Evolutionary conservation across 2,113 vertebrate species (phyloP), one percentile per base, ranked within the genome.

Genomic region (Rissa tridactyla): DNA sequence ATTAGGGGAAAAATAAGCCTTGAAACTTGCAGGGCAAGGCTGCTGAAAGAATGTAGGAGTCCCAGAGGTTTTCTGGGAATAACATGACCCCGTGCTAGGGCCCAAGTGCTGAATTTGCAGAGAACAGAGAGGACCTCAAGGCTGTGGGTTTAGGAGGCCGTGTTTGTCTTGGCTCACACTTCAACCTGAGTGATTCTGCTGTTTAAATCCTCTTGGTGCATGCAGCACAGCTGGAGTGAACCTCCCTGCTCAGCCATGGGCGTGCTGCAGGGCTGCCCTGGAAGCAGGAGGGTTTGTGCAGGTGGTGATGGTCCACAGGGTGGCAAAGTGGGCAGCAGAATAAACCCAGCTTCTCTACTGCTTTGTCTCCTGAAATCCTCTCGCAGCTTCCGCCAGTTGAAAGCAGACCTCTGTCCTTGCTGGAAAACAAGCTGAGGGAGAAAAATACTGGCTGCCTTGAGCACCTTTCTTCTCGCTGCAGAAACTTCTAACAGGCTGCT

Each of bases 171-270:
- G 68, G 77, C 54, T 87, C 10, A 6, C 2, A 0, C 30, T 62
- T 60, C 4, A 34, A 26, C 42, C 60, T 57, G 36, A 18, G 60
- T 32, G 55, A 3, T 42, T 80, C 49, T 80, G 80, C 55, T 86
- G 58, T 77, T 92, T 10, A 32, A n/a, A 29, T 81, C 15, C 26
- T 61, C 15, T 17, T 30, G 5, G 0, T 12, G 19, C 10, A 10
- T 32, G 21, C 34, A 44, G 78, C 42, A 4, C 15, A 29, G 69
- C 61, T 71, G 81, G 42, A 71, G 32, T 5, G 26, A 5, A 5
- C 5, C 1, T 10, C 7, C 10, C 9, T 13, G 18, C 10, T 30
- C 25, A 70, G 52, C 29, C 6, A 2, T 21, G 44, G 26, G 0
- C 7, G 21, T 15, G 38, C 3, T 34, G 42, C 13, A 7, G 36